Base-by-base conservation (phyloP, 1,140 invertebrate genomes). In the Pectinophora gossypiella region DNA sequence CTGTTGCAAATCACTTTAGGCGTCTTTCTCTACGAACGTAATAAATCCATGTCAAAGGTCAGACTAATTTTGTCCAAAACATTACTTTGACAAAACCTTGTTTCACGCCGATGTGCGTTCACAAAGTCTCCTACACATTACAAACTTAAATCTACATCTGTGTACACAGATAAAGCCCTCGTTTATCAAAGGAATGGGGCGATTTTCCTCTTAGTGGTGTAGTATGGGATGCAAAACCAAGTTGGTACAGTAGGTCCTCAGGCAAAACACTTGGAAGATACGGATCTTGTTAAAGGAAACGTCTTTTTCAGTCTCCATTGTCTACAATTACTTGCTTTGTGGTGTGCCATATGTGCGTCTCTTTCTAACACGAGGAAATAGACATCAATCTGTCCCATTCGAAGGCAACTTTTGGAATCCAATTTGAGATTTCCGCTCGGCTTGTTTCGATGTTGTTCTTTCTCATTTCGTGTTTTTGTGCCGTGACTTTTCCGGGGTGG, bases 251-350 rank as follows among this genome's bases (percentile, higher is more conserved):
- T 5, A 21, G 36, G 21, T 50, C 48, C 48, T 48, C 35, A 42
- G 48, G 36, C 48, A 36, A 49, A 49, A 49, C 40, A 43, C 23
- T 27, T 27, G 20, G 15, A 18, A 51, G 49, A 51, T 51, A 19
- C 16, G 42, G 45, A 52, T 52, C 50, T 52, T 52, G 42, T 45
- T 44, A 51, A 45, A 52, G 40, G 27, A 52, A 52, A 52, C 42
- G 50, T 52, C 50, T 52, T 52, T 52, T 42, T 21, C 50, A 52
- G 50, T 23, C 42, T 44, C 19, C 50, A 45, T 52, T 52, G 50
- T 52, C 50, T 52, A 52, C 50, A 52, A 52, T 52, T 52, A 52
- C 50, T 44, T 52, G 40, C 27, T 23, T 52, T 52, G 40, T 52
- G 23, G 12, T 35, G 5, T 27, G 23, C 5, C 5, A 27, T 27